Base-by-base conservation (phyloP, 2,113 vertebrate species). In the Pelmatolapia mariae region DNA sequence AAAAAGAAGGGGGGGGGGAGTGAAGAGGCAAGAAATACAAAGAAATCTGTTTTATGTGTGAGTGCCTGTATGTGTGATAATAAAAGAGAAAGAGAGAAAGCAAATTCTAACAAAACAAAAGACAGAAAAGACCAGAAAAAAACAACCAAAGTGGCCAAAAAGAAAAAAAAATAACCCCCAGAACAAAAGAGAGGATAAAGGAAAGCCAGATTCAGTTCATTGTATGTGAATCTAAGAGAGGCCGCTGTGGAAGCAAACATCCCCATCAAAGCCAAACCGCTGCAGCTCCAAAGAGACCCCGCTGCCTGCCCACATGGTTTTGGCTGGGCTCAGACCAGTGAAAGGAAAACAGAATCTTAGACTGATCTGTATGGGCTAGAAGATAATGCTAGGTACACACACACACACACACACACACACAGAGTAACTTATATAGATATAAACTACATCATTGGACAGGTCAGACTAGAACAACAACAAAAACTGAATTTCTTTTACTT, bases 291-390 rank as follows among this genome's bases (percentile, higher is more conserved):
- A 83, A 61, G 80, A 83, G 79, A 89, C 40, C 87, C 87, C 15
- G 76, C 87, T 63, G 87, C 43, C 81, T 45, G 50, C 18, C 24
- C 81, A 31, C 87, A 80, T 57, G 89, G 81, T 84, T 89, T 73
- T 22, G 88, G 80, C 88, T 87, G 89, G 63, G 87, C 80, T 90
- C 91, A 91, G 45, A 66, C 18, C 86, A 83, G 89, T 40, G 73
- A 87, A 91, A 94, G 87, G 89, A 79, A 91, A 93, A 92, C 89
- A 91, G 53, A 50, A 84, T 47, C 76, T 87, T 71, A 66, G 81
- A 80, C 38, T 9, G 26, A 63, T 83, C 63, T 81, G 47, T 47
- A 83, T 7, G 1, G 81, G 83, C 81, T 22, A 56, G 18, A 81
- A 43, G 80, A 71, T 38, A 61, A 92, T 82, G 56, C 52, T 22